These are phyloP conservation scores for Caenorhabditis imperialis DNA, from an alignment of 2,888 invertebrate species.

Conservation along the genomic window DNA sequence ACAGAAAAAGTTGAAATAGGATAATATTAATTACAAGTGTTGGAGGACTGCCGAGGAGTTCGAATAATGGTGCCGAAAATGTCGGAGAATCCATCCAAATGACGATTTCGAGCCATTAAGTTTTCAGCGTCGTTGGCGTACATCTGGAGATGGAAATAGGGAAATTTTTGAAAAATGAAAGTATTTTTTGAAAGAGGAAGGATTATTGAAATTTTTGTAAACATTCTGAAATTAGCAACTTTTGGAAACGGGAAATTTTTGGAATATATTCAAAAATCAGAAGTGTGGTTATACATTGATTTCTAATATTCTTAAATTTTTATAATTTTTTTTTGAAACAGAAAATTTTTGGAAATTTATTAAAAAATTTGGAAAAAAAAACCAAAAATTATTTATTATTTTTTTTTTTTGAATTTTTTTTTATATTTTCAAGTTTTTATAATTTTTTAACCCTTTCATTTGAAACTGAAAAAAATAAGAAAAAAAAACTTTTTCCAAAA, in stretches of 20 bases:
- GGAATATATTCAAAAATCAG: no score
- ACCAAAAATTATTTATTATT: not conserved
- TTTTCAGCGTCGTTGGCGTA: conserved; percentile 43
- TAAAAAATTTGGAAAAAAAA: no score
- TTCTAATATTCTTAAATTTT: no score
- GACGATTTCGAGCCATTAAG: conserved; percentile 16
- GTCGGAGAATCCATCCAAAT: conserved; percentile 24
- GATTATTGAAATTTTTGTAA: not conserved
- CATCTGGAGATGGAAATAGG: conserved; percentile 30
- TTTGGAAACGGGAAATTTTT: no score
- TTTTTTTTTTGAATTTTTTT: no score
- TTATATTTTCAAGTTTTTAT: no score
- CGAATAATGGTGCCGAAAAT: conserved; percentile 30
- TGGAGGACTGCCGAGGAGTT: conserved; percentile 20
- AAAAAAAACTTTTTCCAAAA: not conserved
- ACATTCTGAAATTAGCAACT: no score
- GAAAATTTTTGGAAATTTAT: no score
- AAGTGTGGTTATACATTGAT: no score
- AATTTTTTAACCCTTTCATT: not conserved
- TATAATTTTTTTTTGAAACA: not conserved
- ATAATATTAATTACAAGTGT: conserved; percentile 21
- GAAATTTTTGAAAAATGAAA: no score
- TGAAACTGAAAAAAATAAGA: not conserved
- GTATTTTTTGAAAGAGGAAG: no score
- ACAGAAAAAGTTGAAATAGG: not conserved